These are phyloP conservation scores for Laterallus jamaicensis DNA, from an alignment of 2,113 vertebrate genomes.

Conservation along the genomic window DNA sequence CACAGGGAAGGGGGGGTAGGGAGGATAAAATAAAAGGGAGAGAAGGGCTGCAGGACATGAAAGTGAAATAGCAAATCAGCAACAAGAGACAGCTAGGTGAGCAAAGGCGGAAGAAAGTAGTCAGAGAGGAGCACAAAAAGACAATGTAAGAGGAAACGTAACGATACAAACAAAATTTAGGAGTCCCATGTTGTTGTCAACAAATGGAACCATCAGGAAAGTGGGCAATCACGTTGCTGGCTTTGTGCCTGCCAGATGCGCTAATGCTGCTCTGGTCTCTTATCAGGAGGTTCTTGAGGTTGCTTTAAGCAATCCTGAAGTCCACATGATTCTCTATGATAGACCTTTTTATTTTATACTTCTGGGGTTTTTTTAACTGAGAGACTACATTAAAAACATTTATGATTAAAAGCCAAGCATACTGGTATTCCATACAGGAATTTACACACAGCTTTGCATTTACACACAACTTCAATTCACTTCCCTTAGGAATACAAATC, in stretches of 20 bases:
- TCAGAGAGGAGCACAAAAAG: neutral
- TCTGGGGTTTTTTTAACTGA: neutral
- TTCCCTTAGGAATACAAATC: conserved; percentile 12
- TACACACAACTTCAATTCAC: neutral
- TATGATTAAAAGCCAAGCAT: neutral
- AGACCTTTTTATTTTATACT: neutral
- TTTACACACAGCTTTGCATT: too few relatives aligned
- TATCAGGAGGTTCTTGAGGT: neutral
- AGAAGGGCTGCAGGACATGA: neutral
- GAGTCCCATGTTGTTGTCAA: neutral
- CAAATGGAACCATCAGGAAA: neutral
- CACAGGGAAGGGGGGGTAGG: neutral
- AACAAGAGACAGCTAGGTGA: neutral
- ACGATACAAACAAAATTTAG: neutral
- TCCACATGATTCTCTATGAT: fast-evolving
- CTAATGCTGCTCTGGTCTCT: neutral
- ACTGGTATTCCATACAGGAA: neutral
- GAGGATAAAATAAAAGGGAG: conserved; percentile 11
- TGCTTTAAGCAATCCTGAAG: neutral
- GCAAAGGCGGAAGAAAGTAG: neutral
- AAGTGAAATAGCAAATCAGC: neutral
- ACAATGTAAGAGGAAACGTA: neutral
- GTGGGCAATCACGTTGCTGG: fast-evolving
- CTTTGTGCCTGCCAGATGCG: neutral
- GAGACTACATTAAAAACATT: neutral